Base-by-base conservation (phyloP, 2,113 vertebrate genomes). In the Halcyon senegalensis region DNA sequence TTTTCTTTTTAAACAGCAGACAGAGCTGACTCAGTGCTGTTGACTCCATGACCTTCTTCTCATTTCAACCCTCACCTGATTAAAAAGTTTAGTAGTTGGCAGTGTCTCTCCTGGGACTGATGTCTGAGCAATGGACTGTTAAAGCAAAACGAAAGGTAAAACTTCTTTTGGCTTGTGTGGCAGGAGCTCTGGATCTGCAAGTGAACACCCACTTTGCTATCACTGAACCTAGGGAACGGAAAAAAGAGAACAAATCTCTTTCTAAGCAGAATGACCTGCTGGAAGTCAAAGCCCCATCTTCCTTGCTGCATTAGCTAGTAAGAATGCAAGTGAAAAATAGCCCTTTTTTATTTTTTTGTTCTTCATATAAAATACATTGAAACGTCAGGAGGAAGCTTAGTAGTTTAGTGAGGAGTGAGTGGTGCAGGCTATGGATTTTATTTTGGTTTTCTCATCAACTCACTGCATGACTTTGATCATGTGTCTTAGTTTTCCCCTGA, bases 71-170 rank as follows among this genome's bases (percentile, higher is more conserved):
- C 86, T 79, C 64, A 96, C 76, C 72, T 93, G 46, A 90, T 95
- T 78, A 91, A 91, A 95, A 96, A 75, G 82, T 94, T 97, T 82
- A 94, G 55, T 60, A 77, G 87, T 58, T 94, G 94, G 64, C 62
- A 91, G 74, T 87, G 33, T 50, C 51, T 92, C 94, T 83, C 75
- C 55, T 94, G 79, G 66, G 81, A 78, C 76, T 81, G 60, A 74
- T 48, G 23, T 89, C 63, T 89, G 76, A 96, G 82, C 87, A 95
- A 81, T 50, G 59, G 87, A 66, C 78, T 82, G 44, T 75, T 75
- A 63, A 95, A 94, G 51, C 80, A 91, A 97, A 95, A 93, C 60
- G 46, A 87, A 74, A 93, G 76, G 30, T 90, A 93, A 85, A 90
- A 74, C 55, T 68, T 53, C 48, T 82, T 74, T 89, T 95, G 84